phyloP scores from a whole-genome alignment of 2,888 invertebrate species.

The Tinea trinotella region DNA sequence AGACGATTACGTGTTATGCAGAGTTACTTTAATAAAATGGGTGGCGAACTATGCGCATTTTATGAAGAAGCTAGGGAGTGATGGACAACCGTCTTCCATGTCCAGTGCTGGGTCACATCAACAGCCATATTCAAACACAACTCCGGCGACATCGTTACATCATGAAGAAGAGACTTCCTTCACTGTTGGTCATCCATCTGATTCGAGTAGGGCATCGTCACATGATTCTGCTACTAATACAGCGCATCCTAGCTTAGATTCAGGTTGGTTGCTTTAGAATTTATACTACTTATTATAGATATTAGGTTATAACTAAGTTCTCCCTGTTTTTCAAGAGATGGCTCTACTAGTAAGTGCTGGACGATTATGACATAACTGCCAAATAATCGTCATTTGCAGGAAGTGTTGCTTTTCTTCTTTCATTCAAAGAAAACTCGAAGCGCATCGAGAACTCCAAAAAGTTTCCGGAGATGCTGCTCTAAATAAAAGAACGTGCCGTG shows the following conservation, averaged over 20 bases:
- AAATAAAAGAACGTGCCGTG: too few relatives aligned
- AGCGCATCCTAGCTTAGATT: conserved; percentile 74
- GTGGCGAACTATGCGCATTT: conserved; percentile 87
- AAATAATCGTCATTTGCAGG: too few relatives aligned
- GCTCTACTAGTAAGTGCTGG: too few relatives aligned
- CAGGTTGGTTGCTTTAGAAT: conserved; percentile 48
- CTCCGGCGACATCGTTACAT: conserved; percentile 49
- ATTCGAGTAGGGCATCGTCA: conserved; percentile 64
- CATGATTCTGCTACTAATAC: conserved; percentile 67
- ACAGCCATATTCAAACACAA: conserved; percentile 48
- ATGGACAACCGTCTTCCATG: conserved; percentile 63
- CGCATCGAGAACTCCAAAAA: too few relatives aligned
- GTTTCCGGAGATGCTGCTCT: too few relatives aligned
- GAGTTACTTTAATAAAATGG: conserved; percentile 92
- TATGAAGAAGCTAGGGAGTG: conserved; percentile 74
- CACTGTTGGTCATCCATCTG: conserved; percentile 59
- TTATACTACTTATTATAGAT: too few relatives aligned
- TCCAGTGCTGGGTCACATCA: conserved; percentile 54
- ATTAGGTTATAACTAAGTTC: too few relatives aligned
- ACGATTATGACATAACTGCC: too few relatives aligned
- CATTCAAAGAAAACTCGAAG: too few relatives aligned
- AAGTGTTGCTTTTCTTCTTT: too few relatives aligned
- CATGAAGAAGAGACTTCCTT: conserved; percentile 66
- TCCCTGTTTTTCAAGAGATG: too few relatives aligned
- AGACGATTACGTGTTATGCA: conserved; percentile 78